Evolutionary conservation across 2,797 vertebrate genomes (phyloP), one percentile per base, ranked within the genome.

Genomic region (Scarus forsteni): DNA sequence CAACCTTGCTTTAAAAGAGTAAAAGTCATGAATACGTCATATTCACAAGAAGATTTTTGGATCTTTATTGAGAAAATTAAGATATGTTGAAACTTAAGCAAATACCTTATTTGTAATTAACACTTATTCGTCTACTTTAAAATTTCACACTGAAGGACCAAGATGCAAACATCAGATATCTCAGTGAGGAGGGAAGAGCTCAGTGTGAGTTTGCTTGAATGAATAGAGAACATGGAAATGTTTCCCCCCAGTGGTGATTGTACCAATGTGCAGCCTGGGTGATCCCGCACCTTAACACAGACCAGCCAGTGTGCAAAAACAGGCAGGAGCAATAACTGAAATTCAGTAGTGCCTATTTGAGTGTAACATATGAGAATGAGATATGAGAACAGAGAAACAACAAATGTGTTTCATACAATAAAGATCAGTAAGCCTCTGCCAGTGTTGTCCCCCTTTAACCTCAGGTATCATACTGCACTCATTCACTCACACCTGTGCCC

Each of bases 191-290:
- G 4, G 27, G 27, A 27, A 2, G 27, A 27, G 43, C 50, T 55
- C 8, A 27, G 14, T 9, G 7, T 0, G n/a, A 44, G 27, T 42
- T 13, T 43, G 46, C 48, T 45, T 50, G 70, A 10, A 43, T 18
- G 52, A 50, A 51, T 50, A 19, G 7, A 58, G 18, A 44, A 59
- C 9, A 15, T 51, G 42, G 79, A 38, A 60, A 62, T 39, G 79
- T 66, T 66, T 83, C 87, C 84, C 85, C 86, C 90, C 16, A 75
- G 90, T 92, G 88, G 89, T 42, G 61, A 77, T 55, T 44, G 49
- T 36, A 49, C 40, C 12, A 69, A 80, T 83, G 39, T 80, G 57
- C 88, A 81, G 50, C 44, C 9, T 42, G 45, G 58, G 60, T 75
- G 0, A 55, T 80, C 42, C 11, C 10, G 34, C 7, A 5, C 35